phyloP scores from a whole-genome alignment of 2,888 invertebrate species.

The Cerceris rybyensis region DNA sequence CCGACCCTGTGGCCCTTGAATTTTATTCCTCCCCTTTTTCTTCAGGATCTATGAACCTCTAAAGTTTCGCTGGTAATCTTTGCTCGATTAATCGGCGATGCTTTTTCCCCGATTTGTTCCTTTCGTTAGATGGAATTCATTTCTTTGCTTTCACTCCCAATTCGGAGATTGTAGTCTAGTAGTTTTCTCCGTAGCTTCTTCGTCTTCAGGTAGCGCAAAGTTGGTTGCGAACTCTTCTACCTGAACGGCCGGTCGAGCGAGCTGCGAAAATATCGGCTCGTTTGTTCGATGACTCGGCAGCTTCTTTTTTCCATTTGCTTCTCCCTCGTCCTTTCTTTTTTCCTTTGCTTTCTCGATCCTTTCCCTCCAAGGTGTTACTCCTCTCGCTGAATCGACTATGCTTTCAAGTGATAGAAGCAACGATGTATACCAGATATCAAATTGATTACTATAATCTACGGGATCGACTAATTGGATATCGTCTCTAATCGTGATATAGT shows the following conservation, averaged over 20 bases:
- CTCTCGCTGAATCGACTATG: conserved; percentile 50
- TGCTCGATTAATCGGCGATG: too few species aligned
- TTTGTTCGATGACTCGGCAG: conserved; percentile 77
- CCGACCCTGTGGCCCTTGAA: too few species aligned
- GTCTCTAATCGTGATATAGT: too few species aligned
- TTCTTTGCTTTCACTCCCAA: too few species aligned
- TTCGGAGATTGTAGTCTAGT: background rate
- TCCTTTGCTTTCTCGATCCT: conserved; percentile 4
- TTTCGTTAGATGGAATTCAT: too few species aligned
- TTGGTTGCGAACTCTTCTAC: conserved; percentile 52
- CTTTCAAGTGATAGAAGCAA: conserved; percentile 36
- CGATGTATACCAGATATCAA: conserved; percentile 26
- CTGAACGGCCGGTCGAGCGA: conserved; percentile 50
- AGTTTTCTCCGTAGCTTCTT: background rate
- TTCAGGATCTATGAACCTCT: too few species aligned
- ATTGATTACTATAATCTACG: conserved; percentile 32
- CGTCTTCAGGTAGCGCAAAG: conserved; percentile 64
- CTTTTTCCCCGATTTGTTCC: too few species aligned
- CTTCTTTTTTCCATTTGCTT: conserved; percentile 58
- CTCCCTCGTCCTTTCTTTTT: conserved; percentile 23
- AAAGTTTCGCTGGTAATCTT: too few species aligned
- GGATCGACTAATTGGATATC: too few species aligned
- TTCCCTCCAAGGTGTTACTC: conserved; percentile 33
- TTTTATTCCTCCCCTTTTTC: too few species aligned
- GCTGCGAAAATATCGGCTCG: conserved; percentile 77